phyloP scores from a whole-genome alignment of 1,140 invertebrate species.

The Patella vulgata region DNA sequence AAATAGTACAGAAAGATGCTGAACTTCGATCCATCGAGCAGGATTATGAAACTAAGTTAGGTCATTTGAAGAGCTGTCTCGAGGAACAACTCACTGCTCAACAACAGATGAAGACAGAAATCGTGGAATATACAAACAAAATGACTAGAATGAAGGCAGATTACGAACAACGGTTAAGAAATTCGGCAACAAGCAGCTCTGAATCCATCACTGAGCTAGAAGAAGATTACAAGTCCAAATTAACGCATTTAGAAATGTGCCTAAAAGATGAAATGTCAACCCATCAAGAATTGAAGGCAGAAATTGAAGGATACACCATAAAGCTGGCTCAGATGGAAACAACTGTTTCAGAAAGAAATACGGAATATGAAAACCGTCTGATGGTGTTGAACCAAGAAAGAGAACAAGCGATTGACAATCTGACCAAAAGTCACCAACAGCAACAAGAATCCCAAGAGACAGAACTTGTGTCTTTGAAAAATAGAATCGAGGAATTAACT shows the following conservation, averaged over 20 bases:
- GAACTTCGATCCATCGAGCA: background rate
- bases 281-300: background rate
- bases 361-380: constrained; percentile 9
- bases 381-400: constrained; percentile 17
- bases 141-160: background rate
- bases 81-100: constrained; percentile 8
- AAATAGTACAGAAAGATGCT: constrained; percentile 6
- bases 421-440: constrained; percentile 13
- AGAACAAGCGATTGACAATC: constrained; percentile 19
- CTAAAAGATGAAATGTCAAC: constrained; percentile 26
- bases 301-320: background rate
- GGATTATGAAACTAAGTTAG: constrained; percentile 12
- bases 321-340: constrained; percentile 3
- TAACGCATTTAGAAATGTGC: constrained; percentile 21
- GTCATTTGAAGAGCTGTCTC: background rate
- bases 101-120: constrained; percentile 16
- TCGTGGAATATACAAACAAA: constrained; percentile 13
- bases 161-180: constrained; percentile 3
- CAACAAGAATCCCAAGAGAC: constrained; percentile 4
- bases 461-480: background rate
- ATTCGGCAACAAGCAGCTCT: constrained; percentile 14
- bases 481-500: too few relatives aligned
- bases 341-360: constrained; percentile 13
- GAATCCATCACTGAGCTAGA: constrained; percentile 23
- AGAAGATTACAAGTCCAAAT: constrained; percentile 16